Evolutionary conservation across 2,797 vertebrate species (phyloP).

Genomic region (Falco novaeseelandiae): DNA sequence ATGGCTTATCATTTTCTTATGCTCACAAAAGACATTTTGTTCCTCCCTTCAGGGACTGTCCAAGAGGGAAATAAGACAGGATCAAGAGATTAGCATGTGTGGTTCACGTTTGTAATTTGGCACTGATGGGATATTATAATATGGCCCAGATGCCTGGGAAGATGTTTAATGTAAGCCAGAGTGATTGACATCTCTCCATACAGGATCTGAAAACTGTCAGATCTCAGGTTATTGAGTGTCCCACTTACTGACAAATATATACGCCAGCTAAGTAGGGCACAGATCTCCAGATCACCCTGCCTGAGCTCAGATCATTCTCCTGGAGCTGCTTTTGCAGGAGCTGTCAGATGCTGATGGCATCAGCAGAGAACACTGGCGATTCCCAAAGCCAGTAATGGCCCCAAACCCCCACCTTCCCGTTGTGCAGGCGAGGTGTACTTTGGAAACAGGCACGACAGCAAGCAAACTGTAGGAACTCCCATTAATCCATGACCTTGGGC

Average conservation of each 20-base stretch:
- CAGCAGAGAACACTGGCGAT: background rate
- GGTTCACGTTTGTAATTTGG: background rate
- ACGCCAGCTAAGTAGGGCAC: conserved; percentile 34
- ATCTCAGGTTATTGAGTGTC: conserved; percentile 57
- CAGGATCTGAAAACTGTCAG: conserved; percentile 56
- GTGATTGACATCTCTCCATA: conserved; percentile 54
- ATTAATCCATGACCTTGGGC: background rate
- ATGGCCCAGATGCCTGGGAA: conserved; percentile 38
- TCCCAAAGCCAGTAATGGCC: background rate
- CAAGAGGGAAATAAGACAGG: conserved; percentile 6
- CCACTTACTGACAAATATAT: conserved; percentile 47
- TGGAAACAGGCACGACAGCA: background rate
- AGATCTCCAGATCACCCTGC: background rate
- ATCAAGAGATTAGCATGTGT: conserved; percentile 37
- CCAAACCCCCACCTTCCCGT: background rate
- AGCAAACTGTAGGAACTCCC: background rate
- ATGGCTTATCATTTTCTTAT: background rate
- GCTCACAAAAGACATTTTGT: background rate
- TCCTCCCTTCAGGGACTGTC: background rate
- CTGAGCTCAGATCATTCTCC: background rate
- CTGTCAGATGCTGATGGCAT: background rate
- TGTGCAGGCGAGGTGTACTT: background rate
- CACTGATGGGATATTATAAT: background rate
- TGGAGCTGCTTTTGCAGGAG: background rate
- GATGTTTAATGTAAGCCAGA: conserved; percentile 51